Evolutionary conservation across 2,888 invertebrate genomes (phyloP), one percentile per base, ranked within the genome.

Genomic region (Labia minor): DNA sequence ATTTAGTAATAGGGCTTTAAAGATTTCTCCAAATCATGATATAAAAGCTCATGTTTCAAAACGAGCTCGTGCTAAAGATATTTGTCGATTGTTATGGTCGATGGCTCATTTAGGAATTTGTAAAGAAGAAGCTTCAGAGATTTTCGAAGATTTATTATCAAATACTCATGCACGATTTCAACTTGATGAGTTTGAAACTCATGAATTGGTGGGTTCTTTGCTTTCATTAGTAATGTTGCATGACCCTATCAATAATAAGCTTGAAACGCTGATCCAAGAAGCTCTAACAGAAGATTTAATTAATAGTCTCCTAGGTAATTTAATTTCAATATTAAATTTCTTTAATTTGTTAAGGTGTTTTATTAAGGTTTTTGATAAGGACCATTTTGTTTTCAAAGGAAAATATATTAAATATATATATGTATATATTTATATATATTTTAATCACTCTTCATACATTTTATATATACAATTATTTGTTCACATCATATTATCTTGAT

Each of bases 1-100:
- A 4, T 49, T 37, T 4, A 20, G 65, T 20, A 19, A 18, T 1
- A 16, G 19, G 6, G 49, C 49, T 66, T 70, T 76, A 49, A 72
- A 74, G 71, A 37, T 64, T 2, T 16, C n/a, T 18, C 14, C 37
- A 2, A 21, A 68, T n/a, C 21, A 61, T 26, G 49, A 62, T 26
- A 71, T 70, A 68, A 67, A 71, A 37, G 19, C 67, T 33, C 69
- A 73, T 71, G 71, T 72, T 26, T 69, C 64, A 11, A 71, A 73
- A 26, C 72, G 73, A 64, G 70, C 74, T 18, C 74, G 80, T 67
- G 70, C 72, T 2, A 80, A 81, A 73, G 81, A 81, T 73, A 73
- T 81, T n/a, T 76, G 76, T 65, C 74, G 77, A 64, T 76, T 80
- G 66, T 72, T 81, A 14, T 80, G 80, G 80, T 72, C 76, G 61